Conservation (phyloP, 2,797 vertebrate genomes). For the Parambassis ranga region DNA sequence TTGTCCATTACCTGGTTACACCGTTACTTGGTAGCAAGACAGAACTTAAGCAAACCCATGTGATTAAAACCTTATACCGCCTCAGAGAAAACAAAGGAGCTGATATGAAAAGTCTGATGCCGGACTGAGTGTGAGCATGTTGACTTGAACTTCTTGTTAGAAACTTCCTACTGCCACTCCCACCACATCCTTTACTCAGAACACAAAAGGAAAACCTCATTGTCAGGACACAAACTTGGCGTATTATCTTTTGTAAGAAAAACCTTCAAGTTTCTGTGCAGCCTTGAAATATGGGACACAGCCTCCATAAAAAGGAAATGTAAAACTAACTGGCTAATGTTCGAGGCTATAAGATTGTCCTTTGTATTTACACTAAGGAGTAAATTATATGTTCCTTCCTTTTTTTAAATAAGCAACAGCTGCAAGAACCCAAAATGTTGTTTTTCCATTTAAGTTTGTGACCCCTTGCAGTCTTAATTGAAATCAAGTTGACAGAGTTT, state of each 20-base stretch:
- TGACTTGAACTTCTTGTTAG: constrained; percentile 22
- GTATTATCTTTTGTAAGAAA: constrained; percentile 28
- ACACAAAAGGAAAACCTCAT: constrained; percentile 40
- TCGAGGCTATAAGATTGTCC: constrained; percentile 2
- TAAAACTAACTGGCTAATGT: not conserved
- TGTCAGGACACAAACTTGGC: constrained; percentile 23
- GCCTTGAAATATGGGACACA: constrained; percentile 21
- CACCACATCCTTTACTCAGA: constrained; percentile 40
- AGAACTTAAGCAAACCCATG: constrained; percentile 24
- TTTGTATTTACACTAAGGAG: not conserved
- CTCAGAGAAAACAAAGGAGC: constrained; percentile 34
- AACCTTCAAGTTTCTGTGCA: constrained; percentile 5
- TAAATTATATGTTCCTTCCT: not conserved
- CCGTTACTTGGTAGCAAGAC: constrained; percentile 38
- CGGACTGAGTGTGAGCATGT: constrained; percentile 5
- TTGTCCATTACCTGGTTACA: constrained; percentile 55
- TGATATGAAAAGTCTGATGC: constrained; percentile 42
- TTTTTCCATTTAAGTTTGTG: constrained; percentile 7
- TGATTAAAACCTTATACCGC: constrained; percentile 24
- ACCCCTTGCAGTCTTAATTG: constrained; percentile 5
- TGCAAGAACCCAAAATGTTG: not conserved
- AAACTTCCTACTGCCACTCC: constrained; percentile 54
- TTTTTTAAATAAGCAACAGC: constrained; percentile 5
- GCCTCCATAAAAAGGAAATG: constrained; percentile 24
- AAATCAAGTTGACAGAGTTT: constrained; percentile 7